Evolutionary conservation across 2,113 vertebrate species (phyloP), one percentile per base, ranked within the genome.

Genomic region (Mormyrus lacerda): DNA sequence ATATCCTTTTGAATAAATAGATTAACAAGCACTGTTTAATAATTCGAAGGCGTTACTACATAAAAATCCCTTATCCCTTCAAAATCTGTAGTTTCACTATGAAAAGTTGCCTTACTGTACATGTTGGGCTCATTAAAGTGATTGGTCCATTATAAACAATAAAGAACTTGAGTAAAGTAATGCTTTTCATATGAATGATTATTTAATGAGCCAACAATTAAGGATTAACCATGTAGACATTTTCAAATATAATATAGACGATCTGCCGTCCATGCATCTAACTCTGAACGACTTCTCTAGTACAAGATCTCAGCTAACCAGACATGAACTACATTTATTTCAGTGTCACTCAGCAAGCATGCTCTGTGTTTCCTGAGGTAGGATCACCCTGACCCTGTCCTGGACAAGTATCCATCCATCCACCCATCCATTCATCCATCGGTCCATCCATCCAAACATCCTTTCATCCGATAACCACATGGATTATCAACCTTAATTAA

Each of bases 1-100:
- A 87, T 53, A 87, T 17, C n/a, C 13, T 87, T 87, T 39, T 87
- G 45, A 85, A 50, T 87, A 35, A 39, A 87, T 53, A 55, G 85
- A 53, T 53, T 31, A 31, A 50, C 24, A 53, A n/a, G 47, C 50
- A 39, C 11, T 39, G 27, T 55, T 55, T 87, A 55, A 87, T 50
- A 15, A 87, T 87, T 31, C 5, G 0, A 53, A 53, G 44, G 83
- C 27, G 13, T 55, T 87, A 87, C 6, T 51, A 53, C 7, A 85
- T n/a, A 86, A 85, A 85, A 69, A 69, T 31, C 10, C 39, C 35
- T 79, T 79, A 79, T 42, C 42, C 42, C 42, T 84, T 47, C 42
- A 84, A 45, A 47, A 84, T 84, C 44, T 4, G 21, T n/a, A 47
- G 21, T 47, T 47, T 47, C 17, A 47, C 17, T 44, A 42, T 44